Evolutionary conservation across 2,888 invertebrate species (phyloP).

Genomic region (Eutolmus rufibarbis): DNA sequence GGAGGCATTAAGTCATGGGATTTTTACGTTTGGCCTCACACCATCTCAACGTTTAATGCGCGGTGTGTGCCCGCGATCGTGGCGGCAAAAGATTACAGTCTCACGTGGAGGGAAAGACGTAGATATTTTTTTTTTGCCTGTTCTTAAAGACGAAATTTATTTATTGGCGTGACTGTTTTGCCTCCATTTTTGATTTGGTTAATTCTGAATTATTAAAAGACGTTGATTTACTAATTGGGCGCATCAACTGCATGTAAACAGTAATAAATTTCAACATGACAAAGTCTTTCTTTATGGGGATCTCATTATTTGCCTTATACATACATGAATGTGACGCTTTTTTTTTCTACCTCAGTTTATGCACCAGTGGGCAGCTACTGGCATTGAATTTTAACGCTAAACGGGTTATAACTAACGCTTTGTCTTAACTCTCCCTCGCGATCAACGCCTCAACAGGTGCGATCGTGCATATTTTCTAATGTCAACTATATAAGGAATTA

Average conservation of each 20-base stretch:
- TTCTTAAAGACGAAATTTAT: slow-evolving; percentile 4
- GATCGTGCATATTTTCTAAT: background rate
- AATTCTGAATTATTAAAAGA: slow-evolving; percentile 27
- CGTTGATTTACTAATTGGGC: slow-evolving; percentile 32
- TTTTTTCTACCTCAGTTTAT: background rate
- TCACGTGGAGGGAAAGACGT: background rate
- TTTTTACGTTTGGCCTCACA: background rate
- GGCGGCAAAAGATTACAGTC: slow-evolving; percentile 12
- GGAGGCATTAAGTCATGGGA: slow-evolving; percentile 15
- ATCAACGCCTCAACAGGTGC: background rate
- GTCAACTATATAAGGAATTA: background rate
- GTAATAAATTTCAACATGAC: background rate
- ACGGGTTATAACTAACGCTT: background rate
- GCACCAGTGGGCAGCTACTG: background rate
- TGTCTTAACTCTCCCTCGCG: background rate
- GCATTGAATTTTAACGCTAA: background rate
- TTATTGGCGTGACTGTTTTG: slow-evolving; percentile 12
- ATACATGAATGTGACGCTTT: background rate
- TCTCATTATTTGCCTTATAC: background rate
- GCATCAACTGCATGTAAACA: slow-evolving; percentile 21
- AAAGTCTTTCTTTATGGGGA: slow-evolving; percentile 15
- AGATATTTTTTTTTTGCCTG: background rate
- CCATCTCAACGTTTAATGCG: background rate
- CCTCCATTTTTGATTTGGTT: slow-evolving; percentile 17
- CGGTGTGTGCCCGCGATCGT: background rate